phyloP scores from a whole-genome alignment of 2,888 invertebrate genomes.

The Acrocyrtus sp. region DNA sequence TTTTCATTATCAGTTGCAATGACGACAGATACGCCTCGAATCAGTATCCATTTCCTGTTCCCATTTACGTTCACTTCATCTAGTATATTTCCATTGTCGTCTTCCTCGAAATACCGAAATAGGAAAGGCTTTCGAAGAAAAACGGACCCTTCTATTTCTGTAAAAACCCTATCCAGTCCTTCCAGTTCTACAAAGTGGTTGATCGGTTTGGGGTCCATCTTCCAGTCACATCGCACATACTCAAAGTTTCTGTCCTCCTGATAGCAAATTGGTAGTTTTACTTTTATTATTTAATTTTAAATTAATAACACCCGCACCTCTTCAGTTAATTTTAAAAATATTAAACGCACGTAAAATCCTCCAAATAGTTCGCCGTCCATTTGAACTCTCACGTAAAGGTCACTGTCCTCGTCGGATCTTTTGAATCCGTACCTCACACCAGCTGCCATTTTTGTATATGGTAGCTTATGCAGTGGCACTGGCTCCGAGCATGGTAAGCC shows the following conservation, averaged over 20 bases:
- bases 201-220: constrained; percentile 18
- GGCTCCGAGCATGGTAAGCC: constrained; percentile 50
- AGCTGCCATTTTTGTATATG: constrained; percentile 39
- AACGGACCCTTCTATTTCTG: constrained; percentile 16
- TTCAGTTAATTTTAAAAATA: no score
- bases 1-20: constrained; percentile 21
- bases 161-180: constrained; percentile 19
- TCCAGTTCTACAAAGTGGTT: constrained; percentile 29
- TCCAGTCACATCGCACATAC: constrained; percentile 31
- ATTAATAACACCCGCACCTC: no score
- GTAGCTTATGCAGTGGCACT: constrained; percentile 42
- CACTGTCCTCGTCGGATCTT: constrained; percentile 14
- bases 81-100: constrained; percentile 10
- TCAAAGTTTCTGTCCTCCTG: constrained; percentile 23
- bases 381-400: constrained; percentile 19
- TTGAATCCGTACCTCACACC: constrained; percentile 39
- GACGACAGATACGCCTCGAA: constrained; percentile 29
- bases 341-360: constrained; percentile 21
- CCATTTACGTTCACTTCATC: constrained; percentile 15
- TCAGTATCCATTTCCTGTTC: constrained; percentile 38
- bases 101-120: constrained; percentile 46
- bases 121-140: constrained; percentile 46
- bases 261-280: no score
- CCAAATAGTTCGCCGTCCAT: constrained; percentile 42
- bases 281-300: no score